phyloP scores from a whole-genome alignment of 2,113 vertebrate genomes.

The Turdus rufiventris region DNA sequence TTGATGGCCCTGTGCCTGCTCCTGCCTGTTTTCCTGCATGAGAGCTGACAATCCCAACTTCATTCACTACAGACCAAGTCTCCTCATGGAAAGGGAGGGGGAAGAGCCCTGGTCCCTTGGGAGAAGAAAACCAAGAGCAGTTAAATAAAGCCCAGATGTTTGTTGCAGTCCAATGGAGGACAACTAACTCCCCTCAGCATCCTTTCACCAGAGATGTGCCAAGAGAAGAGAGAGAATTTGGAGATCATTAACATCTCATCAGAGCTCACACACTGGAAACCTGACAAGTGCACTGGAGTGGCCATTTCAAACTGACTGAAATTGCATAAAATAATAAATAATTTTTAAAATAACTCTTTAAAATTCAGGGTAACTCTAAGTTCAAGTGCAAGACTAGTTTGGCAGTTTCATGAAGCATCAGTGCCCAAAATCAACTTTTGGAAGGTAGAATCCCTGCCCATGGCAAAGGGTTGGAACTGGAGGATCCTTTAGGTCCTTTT shows the following conservation, averaged over 20 bases:
- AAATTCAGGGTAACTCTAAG: background rate
- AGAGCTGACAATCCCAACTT: background rate
- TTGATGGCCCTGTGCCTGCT: background rate
- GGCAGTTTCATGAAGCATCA: background rate
- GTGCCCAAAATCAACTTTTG: background rate
- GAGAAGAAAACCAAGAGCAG: background rate
- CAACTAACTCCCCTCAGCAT: background rate
- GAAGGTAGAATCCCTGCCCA: background rate
- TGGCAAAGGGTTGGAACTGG: background rate
- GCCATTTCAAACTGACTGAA: background rate
- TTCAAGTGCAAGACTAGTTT: background rate
- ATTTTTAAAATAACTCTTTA: fast-evolving
- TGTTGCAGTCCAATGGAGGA: background rate
- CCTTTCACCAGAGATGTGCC: background rate
- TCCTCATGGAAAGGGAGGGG: background rate
- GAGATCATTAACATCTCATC: background rate
- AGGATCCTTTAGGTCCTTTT: background rate
- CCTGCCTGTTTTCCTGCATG: background rate
- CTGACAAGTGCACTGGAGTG: background rate
- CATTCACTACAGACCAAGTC: background rate
- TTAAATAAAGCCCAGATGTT: background rate
- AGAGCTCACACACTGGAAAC: background rate
- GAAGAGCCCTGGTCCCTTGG: background rate
- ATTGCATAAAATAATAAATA: background rate
- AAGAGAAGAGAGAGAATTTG: background rate